phyloP scores from a whole-genome alignment of 2,888 invertebrate species.

The Sminthurinus aureus region DNA sequence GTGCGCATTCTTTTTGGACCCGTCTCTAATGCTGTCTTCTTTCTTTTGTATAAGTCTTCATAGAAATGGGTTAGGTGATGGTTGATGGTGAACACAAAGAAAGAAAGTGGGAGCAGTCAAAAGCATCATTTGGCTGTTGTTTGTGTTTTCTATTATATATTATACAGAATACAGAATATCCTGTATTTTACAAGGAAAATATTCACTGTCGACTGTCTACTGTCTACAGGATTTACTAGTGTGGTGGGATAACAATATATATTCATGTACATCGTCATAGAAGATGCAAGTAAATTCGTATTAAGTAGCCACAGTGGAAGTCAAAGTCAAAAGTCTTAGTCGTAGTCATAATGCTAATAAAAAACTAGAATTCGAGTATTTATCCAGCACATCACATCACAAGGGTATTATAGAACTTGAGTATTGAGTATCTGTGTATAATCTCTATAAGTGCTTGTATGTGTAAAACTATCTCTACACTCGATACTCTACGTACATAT shows the following conservation, averaged over 20 bases:
- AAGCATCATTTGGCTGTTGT: neutral
- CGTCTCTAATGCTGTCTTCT: no score
- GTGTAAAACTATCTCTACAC: no score
- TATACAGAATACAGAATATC: neutral
- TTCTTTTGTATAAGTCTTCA: no score
- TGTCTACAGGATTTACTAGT: no score
- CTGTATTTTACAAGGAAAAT: no score
- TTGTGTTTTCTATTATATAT: neutral
- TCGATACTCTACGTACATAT: neutral
- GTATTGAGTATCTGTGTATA: neutral
- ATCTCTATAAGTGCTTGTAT: neutral
- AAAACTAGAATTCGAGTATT: conserved; percentile 26
- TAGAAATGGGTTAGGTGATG: neutral
- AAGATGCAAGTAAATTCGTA: neutral
- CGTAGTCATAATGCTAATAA: no score
- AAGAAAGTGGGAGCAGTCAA: conserved; percentile 17
- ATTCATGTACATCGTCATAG: conserved; percentile 3
- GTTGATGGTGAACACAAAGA: neutral
- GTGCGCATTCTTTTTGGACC: neutral
- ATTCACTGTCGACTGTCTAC: no score
- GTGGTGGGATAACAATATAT: neutral
- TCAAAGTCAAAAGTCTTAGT: neutral
- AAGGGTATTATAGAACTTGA: neutral
- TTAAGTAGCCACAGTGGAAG: no score
- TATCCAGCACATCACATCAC: conserved; percentile 2